phyloP scores from a whole-genome alignment of 2,113 vertebrate species.

The Semicossyphus pulcher region DNA sequence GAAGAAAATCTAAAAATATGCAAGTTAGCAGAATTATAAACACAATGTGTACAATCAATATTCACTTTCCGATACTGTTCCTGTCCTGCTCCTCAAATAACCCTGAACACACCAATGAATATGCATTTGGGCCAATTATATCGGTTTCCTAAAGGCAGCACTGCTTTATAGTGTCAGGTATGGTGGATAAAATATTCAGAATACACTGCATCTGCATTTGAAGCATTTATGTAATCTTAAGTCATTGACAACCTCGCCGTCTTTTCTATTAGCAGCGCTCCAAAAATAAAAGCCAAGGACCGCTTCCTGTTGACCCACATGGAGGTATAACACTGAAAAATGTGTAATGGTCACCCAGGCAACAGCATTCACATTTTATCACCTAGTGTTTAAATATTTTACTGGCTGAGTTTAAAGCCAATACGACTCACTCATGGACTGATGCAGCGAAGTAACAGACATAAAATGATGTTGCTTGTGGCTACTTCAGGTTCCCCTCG shows the following conservation, averaged over 20 bases:
- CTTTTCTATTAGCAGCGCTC: constrained; percentile 22
- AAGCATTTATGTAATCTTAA: constrained; percentile 27
- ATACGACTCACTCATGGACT: constrained; percentile 23
- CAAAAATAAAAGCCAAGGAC: constrained; percentile 32
- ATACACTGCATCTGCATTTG: background rate
- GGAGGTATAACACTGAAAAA: constrained; percentile 48
- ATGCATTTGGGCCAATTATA: background rate
- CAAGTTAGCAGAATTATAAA: too few species aligned
- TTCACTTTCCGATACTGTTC: too few species aligned
- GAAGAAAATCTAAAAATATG: too few species aligned
- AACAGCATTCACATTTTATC: constrained; percentile 74
- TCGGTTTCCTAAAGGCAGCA: background rate
- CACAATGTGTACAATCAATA: background rate
- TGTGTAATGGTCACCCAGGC: constrained; percentile 48
- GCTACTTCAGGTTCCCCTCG: constrained; percentile 10
- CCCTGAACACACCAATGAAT: background rate
- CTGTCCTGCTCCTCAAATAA: background rate
- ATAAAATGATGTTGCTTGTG: constrained; percentile 26
- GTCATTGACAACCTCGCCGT: constrained; percentile 13
- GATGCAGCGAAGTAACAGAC: too few species aligned
- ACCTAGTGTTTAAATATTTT: constrained; percentile 70
- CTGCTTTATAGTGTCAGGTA: background rate
- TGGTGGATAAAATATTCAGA: constrained; percentile 5
- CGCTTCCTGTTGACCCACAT: constrained; percentile 39
- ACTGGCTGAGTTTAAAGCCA: constrained; percentile 59